A percentile compares a stretch with the other conserved stretches of the same genome.
These are phyloP conservation scores for Potorous gilbertii DNA, from an alignment of 2,797 vertebrate genomes.

Conservation along the genomic window DNA sequence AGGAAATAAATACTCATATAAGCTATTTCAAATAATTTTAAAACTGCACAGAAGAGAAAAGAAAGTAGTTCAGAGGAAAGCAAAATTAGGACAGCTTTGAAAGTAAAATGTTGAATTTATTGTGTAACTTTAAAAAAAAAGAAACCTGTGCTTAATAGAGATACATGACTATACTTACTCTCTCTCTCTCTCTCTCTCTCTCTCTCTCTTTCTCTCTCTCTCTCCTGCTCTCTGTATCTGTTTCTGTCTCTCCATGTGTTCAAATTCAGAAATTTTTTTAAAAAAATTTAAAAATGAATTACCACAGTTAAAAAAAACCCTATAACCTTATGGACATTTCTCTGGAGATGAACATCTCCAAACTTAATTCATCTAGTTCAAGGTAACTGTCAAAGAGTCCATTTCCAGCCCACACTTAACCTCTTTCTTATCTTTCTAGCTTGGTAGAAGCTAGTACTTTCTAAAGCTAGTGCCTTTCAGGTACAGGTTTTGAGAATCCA, in stretches of 20 bases:
- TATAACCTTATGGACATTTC: background rate
- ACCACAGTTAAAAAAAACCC: background rate
- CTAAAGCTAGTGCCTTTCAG: background rate
- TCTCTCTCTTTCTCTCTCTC: rapidly evolving
- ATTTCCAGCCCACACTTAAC: background rate
- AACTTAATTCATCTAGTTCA: background rate
- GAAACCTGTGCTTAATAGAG: background rate
- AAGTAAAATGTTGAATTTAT: background rate
- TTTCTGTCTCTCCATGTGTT: background rate
- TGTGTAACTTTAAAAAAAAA: background rate
- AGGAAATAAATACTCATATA: background rate
- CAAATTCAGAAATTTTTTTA: background rate
- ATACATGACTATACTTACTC: background rate
- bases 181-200: too few relatives aligned
- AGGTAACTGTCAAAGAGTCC: background rate
- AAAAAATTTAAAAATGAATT: background rate
- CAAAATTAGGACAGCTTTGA: background rate
- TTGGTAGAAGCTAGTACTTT: background rate
- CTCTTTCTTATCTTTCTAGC: background rate
- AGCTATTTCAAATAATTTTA: background rate
- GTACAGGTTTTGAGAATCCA: background rate
- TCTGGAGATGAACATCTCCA: background rate
- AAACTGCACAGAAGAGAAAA: background rate
- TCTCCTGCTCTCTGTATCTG: too few relatives aligned
- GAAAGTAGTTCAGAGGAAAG: background rate